Evolutionary conservation across 2,888 invertebrate genomes (phyloP).

Genomic region (Eudemis profundana): DNA sequence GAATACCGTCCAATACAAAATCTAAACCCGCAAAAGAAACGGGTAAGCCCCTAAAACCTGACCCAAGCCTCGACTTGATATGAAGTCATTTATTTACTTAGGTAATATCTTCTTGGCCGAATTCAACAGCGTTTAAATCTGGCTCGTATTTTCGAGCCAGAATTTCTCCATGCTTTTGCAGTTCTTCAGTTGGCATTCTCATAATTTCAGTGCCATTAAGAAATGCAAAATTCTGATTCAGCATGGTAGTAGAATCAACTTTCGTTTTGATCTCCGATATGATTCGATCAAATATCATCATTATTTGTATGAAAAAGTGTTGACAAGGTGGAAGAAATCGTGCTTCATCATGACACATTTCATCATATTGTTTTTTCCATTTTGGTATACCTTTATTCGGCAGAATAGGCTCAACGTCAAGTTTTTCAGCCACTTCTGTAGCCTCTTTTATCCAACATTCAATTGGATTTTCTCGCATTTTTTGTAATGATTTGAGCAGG

Average conservation of each 20-base stretch:
- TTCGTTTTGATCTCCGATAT: slow-evolving; percentile 47
- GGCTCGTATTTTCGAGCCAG: slow-evolving; percentile 30
- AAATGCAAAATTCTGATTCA: slow-evolving; percentile 49
- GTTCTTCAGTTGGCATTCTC: slow-evolving; percentile 50
- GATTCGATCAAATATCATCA: slow-evolving; percentile 48
- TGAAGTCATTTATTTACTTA: no score
- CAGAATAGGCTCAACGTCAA: no score
- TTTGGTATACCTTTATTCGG: no score
- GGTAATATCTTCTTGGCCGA: slow-evolving; percentile 51
- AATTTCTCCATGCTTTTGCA: slow-evolving; percentile 45
- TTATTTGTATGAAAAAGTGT: slow-evolving; percentile 25
- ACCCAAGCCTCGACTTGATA: no score
- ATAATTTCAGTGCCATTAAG: slow-evolving; percentile 49
- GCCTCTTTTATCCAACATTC: slow-evolving; percentile 2
- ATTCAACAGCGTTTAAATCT: slow-evolving; percentile 51
- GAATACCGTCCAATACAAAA: no score
- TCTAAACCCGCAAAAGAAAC: no score
- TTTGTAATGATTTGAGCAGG: slow-evolving; percentile 21
- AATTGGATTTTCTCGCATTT: slow-evolving; percentile 28
- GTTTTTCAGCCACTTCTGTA: slow-evolving; percentile 3
- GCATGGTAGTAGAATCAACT: slow-evolving; percentile 45
- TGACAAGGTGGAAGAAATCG: no score
- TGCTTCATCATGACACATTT: no score
- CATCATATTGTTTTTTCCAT: no score
- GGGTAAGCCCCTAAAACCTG: no score